Conservation (phyloP, 2,113 vertebrate genomes). For the Acrocephalus kingi region DNA sequence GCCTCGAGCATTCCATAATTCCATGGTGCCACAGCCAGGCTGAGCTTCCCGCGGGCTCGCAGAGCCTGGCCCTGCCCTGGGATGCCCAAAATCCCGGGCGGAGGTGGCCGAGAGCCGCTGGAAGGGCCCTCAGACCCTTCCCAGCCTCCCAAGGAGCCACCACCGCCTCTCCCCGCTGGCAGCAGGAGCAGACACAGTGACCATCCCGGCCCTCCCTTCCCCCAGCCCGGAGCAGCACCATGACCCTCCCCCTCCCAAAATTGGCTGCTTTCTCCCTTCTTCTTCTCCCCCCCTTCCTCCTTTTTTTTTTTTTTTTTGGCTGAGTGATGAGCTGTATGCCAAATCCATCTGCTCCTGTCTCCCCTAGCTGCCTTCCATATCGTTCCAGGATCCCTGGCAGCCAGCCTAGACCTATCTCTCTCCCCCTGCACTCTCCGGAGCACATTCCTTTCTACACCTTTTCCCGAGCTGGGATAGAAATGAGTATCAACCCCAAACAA, state of each 20-base stretch:
- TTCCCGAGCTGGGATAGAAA: conserved; percentile 40
- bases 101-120: neutral
- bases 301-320: conserved; percentile 40
- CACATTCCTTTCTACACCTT: conserved; percentile 67
- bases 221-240: neutral
- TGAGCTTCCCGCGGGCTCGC: accelerated
- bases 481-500: conserved; percentile 55
- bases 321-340: conserved; percentile 66
- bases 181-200: neutral
- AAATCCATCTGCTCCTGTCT: conserved; percentile 72
- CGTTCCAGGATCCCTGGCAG: conserved; percentile 66
- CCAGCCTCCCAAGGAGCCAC: neutral
- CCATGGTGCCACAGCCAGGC: neutral
- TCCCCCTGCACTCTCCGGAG: conserved; percentile 52
- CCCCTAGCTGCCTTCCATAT: conserved; percentile 67
- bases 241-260: conserved; percentile 58
- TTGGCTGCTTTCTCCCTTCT: conserved; percentile 39
- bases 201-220: conserved; percentile 2
- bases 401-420: conserved; percentile 60
- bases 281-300: neutral
- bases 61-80: neutral
- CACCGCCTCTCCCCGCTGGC: accelerated
- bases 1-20: accelerated
- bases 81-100: neutral
- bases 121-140: neutral